Percentiles rank a stretch among this genome's conserved stretches.
phyloP scores from a whole-genome alignment of 2,113 vertebrate species.

The Brevimyrus niger region DNA sequence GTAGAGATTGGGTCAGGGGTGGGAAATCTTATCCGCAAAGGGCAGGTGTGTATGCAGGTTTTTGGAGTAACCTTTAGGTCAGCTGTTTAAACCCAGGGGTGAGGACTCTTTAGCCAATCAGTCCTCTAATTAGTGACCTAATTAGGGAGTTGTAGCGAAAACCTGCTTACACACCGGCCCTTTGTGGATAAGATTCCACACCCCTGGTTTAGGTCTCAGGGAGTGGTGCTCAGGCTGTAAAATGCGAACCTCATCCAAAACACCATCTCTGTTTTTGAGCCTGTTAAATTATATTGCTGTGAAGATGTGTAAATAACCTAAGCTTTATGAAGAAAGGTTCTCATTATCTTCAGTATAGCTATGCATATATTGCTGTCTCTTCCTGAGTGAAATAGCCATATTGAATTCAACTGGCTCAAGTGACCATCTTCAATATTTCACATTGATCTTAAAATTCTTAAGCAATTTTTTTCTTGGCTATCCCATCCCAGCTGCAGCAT shows the following conservation, averaged over 20 bases:
- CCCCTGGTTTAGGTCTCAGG: background rate
- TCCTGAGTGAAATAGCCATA: background rate
- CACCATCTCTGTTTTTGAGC: background rate
- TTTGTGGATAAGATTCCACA: no score
- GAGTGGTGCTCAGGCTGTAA: background rate
- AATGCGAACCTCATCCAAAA: background rate
- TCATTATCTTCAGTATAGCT: background rate
- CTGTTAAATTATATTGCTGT: background rate
- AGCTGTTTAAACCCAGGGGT: no score
- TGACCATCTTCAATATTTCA: background rate
- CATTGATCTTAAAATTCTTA: background rate
- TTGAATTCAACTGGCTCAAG: background rate
- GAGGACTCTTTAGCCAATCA: no score
- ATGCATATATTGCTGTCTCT: background rate
- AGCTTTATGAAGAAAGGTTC: background rate
- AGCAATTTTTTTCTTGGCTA: background rate
- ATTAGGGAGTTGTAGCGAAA: no score
- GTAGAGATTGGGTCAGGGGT: background rate
- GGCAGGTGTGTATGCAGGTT: no score
- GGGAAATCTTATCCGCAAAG: no score
- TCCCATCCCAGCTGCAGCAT: background rate
- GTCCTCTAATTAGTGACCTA: no score
- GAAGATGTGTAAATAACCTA: background rate
- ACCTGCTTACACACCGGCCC: no score
- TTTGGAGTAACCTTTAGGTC: no score